Base-by-base conservation (phyloP, 1,140 invertebrate genomes). In the Apolygus lucorum region DNA sequence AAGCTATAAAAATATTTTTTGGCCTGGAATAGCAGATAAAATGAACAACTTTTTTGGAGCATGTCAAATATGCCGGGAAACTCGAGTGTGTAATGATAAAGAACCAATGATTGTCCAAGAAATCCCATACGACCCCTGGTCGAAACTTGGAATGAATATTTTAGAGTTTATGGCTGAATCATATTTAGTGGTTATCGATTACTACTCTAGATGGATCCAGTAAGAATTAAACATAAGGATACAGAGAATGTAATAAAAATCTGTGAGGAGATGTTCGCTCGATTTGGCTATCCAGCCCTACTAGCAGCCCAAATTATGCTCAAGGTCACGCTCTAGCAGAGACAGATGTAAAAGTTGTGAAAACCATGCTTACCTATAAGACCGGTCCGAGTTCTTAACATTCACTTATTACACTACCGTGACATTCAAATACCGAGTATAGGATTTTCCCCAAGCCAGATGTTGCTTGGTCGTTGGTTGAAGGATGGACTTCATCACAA, bases 21-120 rank as follows among this genome's bases (percentile, higher is more conserved):
- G 79, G 78, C 79, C 80, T 22, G 73, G 73, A 17, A 80, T 83
- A 70, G 74, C 74, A 42, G 76, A 77, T 52, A 75, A 83, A 62
- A 81, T 83, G 28, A n/a, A n/a, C n/a, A n/a, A n/a, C n/a, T n/a
- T n/a, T n/a, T n/a, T n/a, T n/a, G n/a, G n/a, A n/a, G n/a, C n/a
- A n/a, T n/a, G n/a, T n/a, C n/a, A n/a, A n/a, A n/a, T n/a, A n/a
- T n/a, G n/a, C n/a, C 2, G 70, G 29, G 76, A 73, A 69, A 76
- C 73, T 74, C 65, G 65, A 62, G 73, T 69, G 14, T 71, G 68
- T 21, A 76, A 77, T 69, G 17, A 63, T 24, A 76, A 78, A 73
- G 76, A 81, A 73, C 76, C 78, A 13, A 67, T 81, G 68, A 63
- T 64, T 49, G 28, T 68, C 29, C 63, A 69, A 63, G 59, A 71